Conservation (phyloP, 2,888 invertebrate genomes). For the Phragmatobia fuliginosa region DNA sequence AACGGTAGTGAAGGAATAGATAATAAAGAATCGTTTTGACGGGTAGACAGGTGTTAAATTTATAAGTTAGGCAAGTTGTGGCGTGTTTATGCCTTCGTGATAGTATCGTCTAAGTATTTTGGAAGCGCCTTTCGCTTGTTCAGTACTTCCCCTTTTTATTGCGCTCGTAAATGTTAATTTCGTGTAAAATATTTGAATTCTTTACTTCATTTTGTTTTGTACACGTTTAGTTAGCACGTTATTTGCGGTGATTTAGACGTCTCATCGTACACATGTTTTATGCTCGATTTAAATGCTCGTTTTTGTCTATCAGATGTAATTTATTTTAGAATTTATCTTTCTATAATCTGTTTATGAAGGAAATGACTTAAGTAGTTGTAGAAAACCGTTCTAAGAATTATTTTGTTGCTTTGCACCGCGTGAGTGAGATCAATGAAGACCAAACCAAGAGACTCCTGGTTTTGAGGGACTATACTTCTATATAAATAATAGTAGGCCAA, state of each 20-base stretch:
- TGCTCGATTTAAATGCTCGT: background rate
- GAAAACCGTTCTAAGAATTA: background rate
- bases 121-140: conserved; percentile 52
- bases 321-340: background rate
- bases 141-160: conserved; percentile 57
- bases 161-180: conserved; percentile 64
- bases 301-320: background rate
- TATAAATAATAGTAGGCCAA: no score
- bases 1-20: conserved; percentile 16
- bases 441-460: no score
- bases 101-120: conserved; percentile 62
- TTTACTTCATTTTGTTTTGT: conserved; percentile 39
- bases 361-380: background rate
- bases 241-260: conserved; percentile 26
- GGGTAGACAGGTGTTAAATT: conserved; percentile 77
- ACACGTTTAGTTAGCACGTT: conserved; percentile 22
- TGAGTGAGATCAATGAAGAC: background rate
- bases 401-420: background rate
- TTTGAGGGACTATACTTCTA: no score
- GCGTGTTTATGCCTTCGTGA: conserved; percentile 67
- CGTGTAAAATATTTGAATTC: conserved; percentile 58
- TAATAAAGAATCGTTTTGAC: conserved; percentile 56
- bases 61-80: conserved; percentile 65
- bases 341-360: background rate
- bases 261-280: conserved; percentile 14